phyloP scores from a whole-genome alignment of 2,113 vertebrate species.

The Aleadryas rufinucha region DNA sequence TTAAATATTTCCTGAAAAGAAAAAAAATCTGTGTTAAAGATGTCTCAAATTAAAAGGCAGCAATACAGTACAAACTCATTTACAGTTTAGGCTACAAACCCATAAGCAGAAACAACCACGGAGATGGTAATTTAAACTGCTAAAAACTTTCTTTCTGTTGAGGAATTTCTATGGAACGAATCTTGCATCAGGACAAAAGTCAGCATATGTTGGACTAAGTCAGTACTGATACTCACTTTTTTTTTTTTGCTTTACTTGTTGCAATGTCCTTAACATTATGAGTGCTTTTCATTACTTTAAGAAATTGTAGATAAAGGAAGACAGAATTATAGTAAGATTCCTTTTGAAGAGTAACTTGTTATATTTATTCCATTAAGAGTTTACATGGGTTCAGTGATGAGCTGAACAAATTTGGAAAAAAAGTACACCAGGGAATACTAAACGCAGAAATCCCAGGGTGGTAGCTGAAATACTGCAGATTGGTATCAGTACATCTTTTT shows the following conservation, averaged over 20 bases:
- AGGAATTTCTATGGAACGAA: neutral
- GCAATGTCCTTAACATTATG: neutral
- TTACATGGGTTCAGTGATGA: neutral
- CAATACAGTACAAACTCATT: neutral
- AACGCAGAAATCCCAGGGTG: neutral
- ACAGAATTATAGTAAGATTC: neutral
- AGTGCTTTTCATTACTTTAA: neutral
- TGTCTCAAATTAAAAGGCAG: neutral
- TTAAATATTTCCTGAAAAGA: neutral
- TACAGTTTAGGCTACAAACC: neutral
- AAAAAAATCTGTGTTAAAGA: neutral
- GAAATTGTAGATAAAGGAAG: neutral
- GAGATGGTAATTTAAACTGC: neutral
- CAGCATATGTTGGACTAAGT: neutral
- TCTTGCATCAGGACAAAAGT: neutral
- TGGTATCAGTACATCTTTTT: neutral
- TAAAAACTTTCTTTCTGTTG: neutral
- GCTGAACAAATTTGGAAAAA: neutral
- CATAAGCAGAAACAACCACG: neutral
- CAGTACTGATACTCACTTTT: accelerated
- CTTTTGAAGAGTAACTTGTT: neutral
- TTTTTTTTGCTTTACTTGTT: neutral
- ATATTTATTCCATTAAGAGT: neutral
- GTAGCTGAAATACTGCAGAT: neutral
- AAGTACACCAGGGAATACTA: neutral